These are phyloP conservation scores for Oscarella lobularis DNA, from an alignment of 37 sponge, comb jelly and placozoan genomes.

Conservation along the genomic window DNA sequence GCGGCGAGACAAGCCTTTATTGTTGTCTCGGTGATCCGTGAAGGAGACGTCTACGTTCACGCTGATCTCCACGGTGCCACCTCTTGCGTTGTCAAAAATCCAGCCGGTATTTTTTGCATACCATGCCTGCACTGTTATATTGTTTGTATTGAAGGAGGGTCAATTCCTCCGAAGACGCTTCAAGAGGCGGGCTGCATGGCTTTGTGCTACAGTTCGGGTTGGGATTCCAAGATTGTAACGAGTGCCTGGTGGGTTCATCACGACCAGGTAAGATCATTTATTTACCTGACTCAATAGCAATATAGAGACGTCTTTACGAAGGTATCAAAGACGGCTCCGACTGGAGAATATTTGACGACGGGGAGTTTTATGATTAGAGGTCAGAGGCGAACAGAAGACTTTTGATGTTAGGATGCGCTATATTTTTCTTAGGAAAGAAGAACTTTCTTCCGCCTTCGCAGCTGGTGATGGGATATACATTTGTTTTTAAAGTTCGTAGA, in stretches of 20 bases:
- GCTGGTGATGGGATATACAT: slow-evolving; percentile 73
- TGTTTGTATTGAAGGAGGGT: slow-evolving; percentile 20
- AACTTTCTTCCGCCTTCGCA: slow-evolving; percentile 86
- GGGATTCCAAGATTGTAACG: slow-evolving; percentile 81
- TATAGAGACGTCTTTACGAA: no score
- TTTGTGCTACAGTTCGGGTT: slow-evolving; percentile 89
- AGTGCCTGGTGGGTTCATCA: slow-evolving; percentile 93
- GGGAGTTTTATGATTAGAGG: slow-evolving; percentile 99
- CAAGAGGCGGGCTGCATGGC: slow-evolving; percentile 92
- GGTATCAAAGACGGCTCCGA: slow-evolving; percentile 97
- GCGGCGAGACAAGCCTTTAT: background rate
- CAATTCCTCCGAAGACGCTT: slow-evolving; percentile 77
- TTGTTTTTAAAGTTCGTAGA: slow-evolving; percentile 70
- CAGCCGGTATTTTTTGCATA: slow-evolving; percentile 35
- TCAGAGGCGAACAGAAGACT: background rate
- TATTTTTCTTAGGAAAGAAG: slow-evolving; percentile 67
- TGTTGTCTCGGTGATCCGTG: background rate
- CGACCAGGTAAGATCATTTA: slow-evolving; percentile 64
- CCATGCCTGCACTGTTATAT: background rate
- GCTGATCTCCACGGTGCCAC: slow-evolving; percentile 97
- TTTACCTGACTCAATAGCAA: no score
- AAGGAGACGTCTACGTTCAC: slow-evolving; percentile 94
- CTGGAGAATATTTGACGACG: slow-evolving; percentile 93
- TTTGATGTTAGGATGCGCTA: background rate
- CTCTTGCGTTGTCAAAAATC: slow-evolving; percentile 88